Evolutionary conservation across 2,888 invertebrate species (phyloP), one percentile per base, ranked within the genome.

Genomic region (Ernsta delagoae): DNA sequence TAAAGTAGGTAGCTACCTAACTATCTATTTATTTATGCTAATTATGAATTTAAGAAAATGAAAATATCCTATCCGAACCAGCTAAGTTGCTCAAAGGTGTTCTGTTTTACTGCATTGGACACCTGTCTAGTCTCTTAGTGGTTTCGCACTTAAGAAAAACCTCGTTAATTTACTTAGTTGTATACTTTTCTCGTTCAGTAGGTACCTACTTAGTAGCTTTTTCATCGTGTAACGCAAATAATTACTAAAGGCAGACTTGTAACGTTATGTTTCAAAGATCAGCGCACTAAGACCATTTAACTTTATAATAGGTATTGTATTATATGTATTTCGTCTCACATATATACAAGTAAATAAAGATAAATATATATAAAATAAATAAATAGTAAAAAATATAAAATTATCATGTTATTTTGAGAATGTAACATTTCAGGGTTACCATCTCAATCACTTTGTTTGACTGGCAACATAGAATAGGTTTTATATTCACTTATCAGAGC

Each of bases 401-500:
- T 24, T 24, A 24, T 24, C 24, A 24, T 24, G 24, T 24, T 24
- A 24, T 24, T 43, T 41, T 41, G 41, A 9, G 9, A 43, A 11
- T 9, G 0, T 9, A 50, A 39, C 48, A 65, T 50, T 45, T 59
- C 65, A 65, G 65, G 59, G 65, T 65, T 65, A 67, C 61, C 60
- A 12, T 43, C 54, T 60, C 66, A 66, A 66, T 66, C 60, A 60
- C 31, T 53, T 60, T 11, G 65, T 65, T 59, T 39, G 39, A 59
- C 50, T 66, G 53, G 59, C 45, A 54, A 56, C 60, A 57, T 31
- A 8, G 36, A 61, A 62, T 68, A 62, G 62, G 82, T 84, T 84
- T 84, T 82, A 82, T 85, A 77, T 82, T 77, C 82, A 86, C 84
- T 86, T 88, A 88, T 85, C 83, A 82, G 82, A 87, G 83, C 82